A percentile compares a stretch with the other conserved stretches of the same genome.
Evolutionary conservation across 2,797 vertebrate species (phyloP).

Genomic region (Chanos chanos): DNA sequence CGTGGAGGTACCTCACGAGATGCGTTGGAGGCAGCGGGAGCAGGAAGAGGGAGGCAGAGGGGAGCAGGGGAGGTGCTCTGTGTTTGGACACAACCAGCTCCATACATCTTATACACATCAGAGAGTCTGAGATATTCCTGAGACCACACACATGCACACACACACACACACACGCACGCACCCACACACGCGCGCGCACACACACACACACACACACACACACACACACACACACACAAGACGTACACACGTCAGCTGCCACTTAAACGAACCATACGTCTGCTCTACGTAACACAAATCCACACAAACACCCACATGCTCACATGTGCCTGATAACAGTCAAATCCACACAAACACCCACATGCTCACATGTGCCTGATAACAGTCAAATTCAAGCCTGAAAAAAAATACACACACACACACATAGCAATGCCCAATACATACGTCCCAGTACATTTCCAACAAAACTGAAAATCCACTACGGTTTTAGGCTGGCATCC

Average conservation of each 20-base stretch:
- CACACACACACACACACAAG: conserved; percentile 25
- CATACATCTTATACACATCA: conserved; percentile 81
- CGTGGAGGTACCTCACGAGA: conserved; percentile 75
- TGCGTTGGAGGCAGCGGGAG: conserved; percentile 71
- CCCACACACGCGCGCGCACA: conserved; percentile 22
- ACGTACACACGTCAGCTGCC: conserved; percentile 1
- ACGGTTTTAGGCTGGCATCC: not conserved
- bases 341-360: not conserved
- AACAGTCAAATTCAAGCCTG: not conserved
- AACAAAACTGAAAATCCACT: not conserved
- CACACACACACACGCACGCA: conserved; percentile 37
- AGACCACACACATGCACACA: conserved; percentile 46
- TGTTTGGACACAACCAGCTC: conserved; percentile 66
- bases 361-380: not conserved
- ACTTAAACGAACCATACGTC: not conserved
- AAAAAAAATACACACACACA: too few relatives aligned
- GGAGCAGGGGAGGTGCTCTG: conserved; percentile 67
- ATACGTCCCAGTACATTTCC: not conserved
- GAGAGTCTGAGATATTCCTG: conserved; percentile 81
- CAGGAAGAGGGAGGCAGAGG: conserved; percentile 70
- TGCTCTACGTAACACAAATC: not conserved
- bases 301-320: not conserved
- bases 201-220: conserved; percentile 19
- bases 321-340: not conserved
- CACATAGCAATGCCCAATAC: not conserved